Base-by-base conservation (phyloP, 2,113 vertebrate species). In the Dipodomys stephensi region DNA sequence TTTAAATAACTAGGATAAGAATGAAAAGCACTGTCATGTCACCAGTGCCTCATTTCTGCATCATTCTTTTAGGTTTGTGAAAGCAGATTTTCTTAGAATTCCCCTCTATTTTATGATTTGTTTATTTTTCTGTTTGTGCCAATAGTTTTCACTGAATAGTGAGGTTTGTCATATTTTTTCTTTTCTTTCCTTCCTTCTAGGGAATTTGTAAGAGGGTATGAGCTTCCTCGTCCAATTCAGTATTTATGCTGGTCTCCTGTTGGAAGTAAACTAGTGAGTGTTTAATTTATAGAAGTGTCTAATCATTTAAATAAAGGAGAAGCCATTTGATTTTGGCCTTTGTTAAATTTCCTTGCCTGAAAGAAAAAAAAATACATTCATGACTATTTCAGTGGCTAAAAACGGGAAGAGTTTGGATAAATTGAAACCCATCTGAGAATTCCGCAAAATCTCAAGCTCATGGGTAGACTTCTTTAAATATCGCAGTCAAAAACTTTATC, bases 221-320 rank as follows among this genome's bases (percentile, higher is more conserved):
- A 97, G 94, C 98, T 99, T 97, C 99, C 99, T 95, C 95, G 97
- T 90, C 95, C 94, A 84, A 98, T 99, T 96, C 99, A 99, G 92
- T 98, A 99, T 97, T 98, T 99, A 95, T 85, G 97, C 92, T 99
- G 98, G 98, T 99, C 99, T 39, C 98, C 99, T 5, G 94, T 92
- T 95, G 99, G 98, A 98, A 99, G 98, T 97, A 98, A 98, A 98
- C 98, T 99, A 98, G 99, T 99, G 97, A 99, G 99, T 98, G 97
- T 91, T 94, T 90, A 93, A 93, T 94, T 95, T 95, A 89, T 95
- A 93, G 83, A 98, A 97, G 91, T 62, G 90, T 95, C 92, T 97
- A 95, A 72, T 94, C 96, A 96, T 97, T 82, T 96, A 83, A 97
- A 93, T 95, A 93, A 97, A 95, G 96, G 90, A 96, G 83, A 85